phyloP scores from a whole-genome alignment of 2,888 invertebrate species.

The Thymelicus lineola region DNA sequence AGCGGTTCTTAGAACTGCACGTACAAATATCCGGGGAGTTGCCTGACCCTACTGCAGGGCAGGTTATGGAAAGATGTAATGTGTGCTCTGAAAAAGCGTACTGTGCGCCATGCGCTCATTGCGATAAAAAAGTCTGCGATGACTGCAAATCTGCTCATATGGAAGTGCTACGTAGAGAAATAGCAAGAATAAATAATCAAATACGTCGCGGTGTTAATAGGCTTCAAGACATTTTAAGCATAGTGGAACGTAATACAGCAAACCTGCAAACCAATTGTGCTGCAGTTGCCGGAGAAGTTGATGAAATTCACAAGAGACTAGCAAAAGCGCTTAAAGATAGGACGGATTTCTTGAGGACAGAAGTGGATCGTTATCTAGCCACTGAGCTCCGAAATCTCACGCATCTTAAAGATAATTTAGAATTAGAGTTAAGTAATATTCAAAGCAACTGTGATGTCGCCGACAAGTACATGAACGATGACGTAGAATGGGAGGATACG shows the following conservation, averaged over 20 bases:
- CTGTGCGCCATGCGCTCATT: conserved; percentile 95
- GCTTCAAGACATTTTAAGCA: conserved; percentile 92
- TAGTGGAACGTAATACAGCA: conserved; percentile 95
- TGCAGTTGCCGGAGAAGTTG: conserved; percentile 96
- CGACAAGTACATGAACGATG: conserved; percentile 96
- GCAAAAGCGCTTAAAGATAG: conserved; percentile 96
- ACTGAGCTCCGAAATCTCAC: conserved; percentile 94
- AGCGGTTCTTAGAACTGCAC: conserved; percentile 97
- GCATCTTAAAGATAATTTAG: conserved; percentile 96
- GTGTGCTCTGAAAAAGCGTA: conserved; percentile 97
- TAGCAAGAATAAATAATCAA: conserved; percentile 95
- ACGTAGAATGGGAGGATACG: conserved; percentile 96
- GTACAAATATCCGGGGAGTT: conserved; percentile 96
- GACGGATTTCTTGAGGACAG: conserved; percentile 93
- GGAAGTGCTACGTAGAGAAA: conserved; percentile 97
- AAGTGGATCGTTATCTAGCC: conserved; percentile 96
- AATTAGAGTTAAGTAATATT: conserved; percentile 97
- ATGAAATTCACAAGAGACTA: conserved; percentile 95
- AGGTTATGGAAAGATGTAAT: conserved; percentile 96
- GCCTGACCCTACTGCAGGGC: conserved; percentile 95
- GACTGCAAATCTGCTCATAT: conserved; percentile 98
- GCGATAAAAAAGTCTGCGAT: conserved; percentile 98
- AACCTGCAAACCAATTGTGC: conserved; percentile 95
- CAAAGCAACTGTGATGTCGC: conserved; percentile 98
- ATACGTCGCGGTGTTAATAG: conserved; percentile 95